Conservation (phyloP, 2,113 vertebrate species). For the Turdus rufiventris region DNA sequence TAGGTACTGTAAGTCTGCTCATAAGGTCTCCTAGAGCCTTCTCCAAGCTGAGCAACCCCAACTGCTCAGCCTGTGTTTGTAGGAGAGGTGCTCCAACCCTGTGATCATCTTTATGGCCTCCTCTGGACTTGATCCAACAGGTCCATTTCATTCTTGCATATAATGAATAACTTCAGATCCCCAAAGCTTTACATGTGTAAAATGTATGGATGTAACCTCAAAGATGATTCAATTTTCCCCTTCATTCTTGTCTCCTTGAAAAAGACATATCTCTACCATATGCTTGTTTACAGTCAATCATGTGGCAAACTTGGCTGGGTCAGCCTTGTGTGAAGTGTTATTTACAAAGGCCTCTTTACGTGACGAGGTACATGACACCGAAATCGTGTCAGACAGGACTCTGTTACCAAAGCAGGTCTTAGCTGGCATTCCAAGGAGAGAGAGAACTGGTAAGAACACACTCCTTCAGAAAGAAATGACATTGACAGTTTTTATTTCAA, state of each 20-base stretch:
- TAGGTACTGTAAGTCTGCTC: not conserved
- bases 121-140: not conserved
- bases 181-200: not conserved
- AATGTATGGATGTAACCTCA: not conserved
- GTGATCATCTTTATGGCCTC: not conserved
- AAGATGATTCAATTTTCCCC: not conserved
- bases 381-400: slow-evolving; percentile 22
- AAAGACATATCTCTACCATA: not conserved
- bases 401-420: not conserved
- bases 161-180: not conserved
- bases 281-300: slow-evolving; percentile 29
- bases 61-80: not conserved
- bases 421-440: not conserved
- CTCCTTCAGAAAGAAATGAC: not conserved
- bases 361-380: fast-evolving
- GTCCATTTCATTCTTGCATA: not conserved
- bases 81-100: not conserved
- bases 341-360: not conserved
- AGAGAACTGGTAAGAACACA: not conserved
- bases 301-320: not conserved
- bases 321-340: not conserved
- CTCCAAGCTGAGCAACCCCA: not conserved
- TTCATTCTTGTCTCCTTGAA: not conserved
- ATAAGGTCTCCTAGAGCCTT: not conserved
- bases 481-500: not conserved